Base-by-base conservation (phyloP, 1,140 invertebrate species). In the Bombus polaris region DNA sequence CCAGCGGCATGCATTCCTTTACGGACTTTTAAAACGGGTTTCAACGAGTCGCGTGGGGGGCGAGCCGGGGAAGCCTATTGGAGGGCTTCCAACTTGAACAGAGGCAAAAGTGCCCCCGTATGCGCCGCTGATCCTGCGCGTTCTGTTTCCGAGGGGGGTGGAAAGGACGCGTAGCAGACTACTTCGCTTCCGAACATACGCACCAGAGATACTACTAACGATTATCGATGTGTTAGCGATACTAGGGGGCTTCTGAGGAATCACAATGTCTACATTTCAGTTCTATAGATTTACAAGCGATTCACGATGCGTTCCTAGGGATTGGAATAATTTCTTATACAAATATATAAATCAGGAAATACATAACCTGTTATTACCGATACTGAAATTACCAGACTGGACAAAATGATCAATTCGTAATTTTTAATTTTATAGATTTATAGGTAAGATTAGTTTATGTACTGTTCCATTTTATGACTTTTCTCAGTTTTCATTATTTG, bases 11-110 rank as follows among this genome's bases (percentile, higher is more conserved):
- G 84, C 84, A 86, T 85, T 88, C 87, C 87, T 66, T n/a, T 74
- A 47, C 42, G 87, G 87, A 87, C 85, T 86, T 88, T 88, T 86
- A 86, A 86, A 88, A 86, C 87, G 73, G 77, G 87, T 88, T 88
- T 77, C 44, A 47, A 65, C 35, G 57, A 32, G 39, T 72, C 62
- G 86, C 71, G 86, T 70, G 83, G 78, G 78, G 86, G 57, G 28
- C 68, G 79, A 82, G 74, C 28, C 35, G 71, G 62, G 32, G 53
- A 57, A 81, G 83, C 72, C 72, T 65, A 81, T 87, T 88, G 87
- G 87, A 88, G 79, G 86, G 87, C 44, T 88, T 88, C 87, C 79
- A 86, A 81, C 28, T 86, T 88, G 78, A 77, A 87, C 83, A 72
- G 62, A 85, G 72, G 35, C 37, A 66, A 44, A 82, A 80, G 80